Percentiles rank a stretch among this genome's conserved stretches.
These are phyloP conservation scores for Diarsia brunnea DNA, from an alignment of 2,888 invertebrate genomes.

Conservation along the genomic window DNA sequence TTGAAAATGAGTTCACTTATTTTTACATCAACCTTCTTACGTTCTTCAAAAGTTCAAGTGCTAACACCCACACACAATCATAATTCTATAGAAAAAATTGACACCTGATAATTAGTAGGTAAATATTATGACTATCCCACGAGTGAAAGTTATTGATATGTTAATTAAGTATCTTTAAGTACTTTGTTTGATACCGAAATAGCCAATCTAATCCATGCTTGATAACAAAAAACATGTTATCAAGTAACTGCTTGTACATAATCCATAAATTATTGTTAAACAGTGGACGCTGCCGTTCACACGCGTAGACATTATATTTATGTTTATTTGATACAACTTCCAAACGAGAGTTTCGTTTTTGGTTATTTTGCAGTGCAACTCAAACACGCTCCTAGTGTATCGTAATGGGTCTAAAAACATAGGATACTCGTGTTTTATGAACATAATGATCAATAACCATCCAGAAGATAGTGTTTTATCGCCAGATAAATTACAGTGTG, in stretches of 20 bases:
- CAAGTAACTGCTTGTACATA: slow-evolving; percentile 49
- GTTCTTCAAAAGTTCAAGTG: slow-evolving; percentile 24
- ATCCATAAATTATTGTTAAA: slow-evolving; percentile 51
- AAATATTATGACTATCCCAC: slow-evolving; percentile 62
- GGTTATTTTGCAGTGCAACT: background rate
- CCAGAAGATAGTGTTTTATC: slow-evolving; percentile 31
- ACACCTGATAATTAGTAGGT: slow-evolving; percentile 37
- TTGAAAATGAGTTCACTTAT: background rate
- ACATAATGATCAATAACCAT: slow-evolving; percentile 30
- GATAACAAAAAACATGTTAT: slow-evolving; percentile 60
- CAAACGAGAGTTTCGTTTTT: background rate
- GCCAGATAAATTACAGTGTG: slow-evolving; percentile 27
- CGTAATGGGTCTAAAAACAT: background rate
- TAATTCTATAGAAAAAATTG: slow-evolving; percentile 12
- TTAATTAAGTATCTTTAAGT: slow-evolving; percentile 54
- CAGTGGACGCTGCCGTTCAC: slow-evolving; percentile 40
- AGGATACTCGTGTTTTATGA: background rate
- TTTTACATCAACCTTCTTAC: background rate
- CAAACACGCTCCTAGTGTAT: slow-evolving; percentile 3
- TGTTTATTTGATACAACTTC: background rate
- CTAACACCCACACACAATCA: background rate
- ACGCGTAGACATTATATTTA: background rate
- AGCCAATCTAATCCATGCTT: slow-evolving; percentile 64
- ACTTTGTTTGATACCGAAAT: slow-evolving; percentile 57
- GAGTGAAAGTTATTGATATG: slow-evolving; percentile 52